Conservation (phyloP, 2,888 invertebrate species). For the Nomada fucata region DNA sequence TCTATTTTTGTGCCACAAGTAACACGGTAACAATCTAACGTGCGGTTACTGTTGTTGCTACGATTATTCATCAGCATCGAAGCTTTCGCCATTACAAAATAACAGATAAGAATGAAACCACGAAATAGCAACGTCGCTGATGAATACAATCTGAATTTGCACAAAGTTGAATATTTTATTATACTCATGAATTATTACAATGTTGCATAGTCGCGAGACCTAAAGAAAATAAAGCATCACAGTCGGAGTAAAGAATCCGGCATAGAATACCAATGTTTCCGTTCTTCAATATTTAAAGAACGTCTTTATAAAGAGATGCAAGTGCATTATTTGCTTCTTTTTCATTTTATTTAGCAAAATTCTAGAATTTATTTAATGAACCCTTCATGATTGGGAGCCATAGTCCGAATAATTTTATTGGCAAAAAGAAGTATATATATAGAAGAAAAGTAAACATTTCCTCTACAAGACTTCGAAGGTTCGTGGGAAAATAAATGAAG, state of each 20-base stretch:
- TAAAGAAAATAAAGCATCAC: background rate
- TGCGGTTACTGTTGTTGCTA: conserved; percentile 38
- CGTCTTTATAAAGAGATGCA: conserved; percentile 7
- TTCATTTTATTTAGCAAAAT: conserved; percentile 10
- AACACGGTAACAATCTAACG: conserved; percentile 12
- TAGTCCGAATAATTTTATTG: conserved; percentile 5
- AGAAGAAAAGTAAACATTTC: background rate
- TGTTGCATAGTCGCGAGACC: conserved; percentile 6
- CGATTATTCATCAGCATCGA: conserved; percentile 37
- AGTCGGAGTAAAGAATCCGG: background rate
- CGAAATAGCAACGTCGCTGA: conserved; percentile 27
- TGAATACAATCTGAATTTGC: conserved; percentile 55
- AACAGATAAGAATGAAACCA: conserved; percentile 9
- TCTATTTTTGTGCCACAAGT: conserved; percentile 43
- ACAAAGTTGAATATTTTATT: conserved; percentile 40
- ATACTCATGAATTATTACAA: conserved; percentile 27
- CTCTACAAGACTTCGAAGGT: conserved; percentile 13
- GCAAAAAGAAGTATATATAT: conserved; percentile 14
- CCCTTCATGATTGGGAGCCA: conserved; percentile 15
- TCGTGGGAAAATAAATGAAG: conserved; percentile 27
- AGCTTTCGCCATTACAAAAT: conserved; percentile 17
- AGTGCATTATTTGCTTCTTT: conserved; percentile 34
- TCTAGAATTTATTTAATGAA: conserved; percentile 45
- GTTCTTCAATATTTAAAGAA: conserved; percentile 13
- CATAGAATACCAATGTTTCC: conserved; percentile 13